Evolutionary conservation across 2,113 vertebrate genomes (phyloP), one percentile per base, ranked within the genome.

Genomic region (Daboia siamensis): DNA sequence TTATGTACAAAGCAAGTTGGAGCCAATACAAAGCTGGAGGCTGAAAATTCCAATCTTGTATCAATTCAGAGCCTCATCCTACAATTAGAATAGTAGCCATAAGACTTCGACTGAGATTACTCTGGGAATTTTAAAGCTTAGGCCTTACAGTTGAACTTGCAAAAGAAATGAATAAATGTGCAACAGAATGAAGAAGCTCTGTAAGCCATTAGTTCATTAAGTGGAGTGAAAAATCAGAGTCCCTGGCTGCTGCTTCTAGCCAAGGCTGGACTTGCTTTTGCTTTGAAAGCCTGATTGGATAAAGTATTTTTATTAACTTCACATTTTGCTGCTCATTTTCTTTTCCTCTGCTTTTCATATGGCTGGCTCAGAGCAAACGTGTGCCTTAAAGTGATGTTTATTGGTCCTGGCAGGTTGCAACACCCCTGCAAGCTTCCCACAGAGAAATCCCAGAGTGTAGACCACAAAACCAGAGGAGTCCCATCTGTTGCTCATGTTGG

Each of bases 261-360:
- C 85, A 23, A 94, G 94, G 91, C 61, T 96, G 89, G 3, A 46
- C 93, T 96, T 94, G 93, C 95, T 97, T 96, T 96, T 92, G 91
- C 91, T 86, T 92, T 92, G 92, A 84, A 96, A 96, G 95, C 94
- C 95, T 97, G 97, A 97, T 96, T 97, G 97, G 96, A 97, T 97
- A 93, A 96, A 96, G 91, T 95, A 94, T 95, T 97, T 92, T 97
- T 98, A 98, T 98, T 97, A 97, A 98, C 94, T 97, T 97, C 97
- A 97, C 95, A 96, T 98, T 98, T 97, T 95, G 46, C 95, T 95
- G 97, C 96, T 97, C 95, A 97, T 97, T 97, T 97, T 96, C 95
- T 90, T 95, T 80, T 94, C 95, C 94, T 94, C 96, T 96, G 94
- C 96, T 96, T 97, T 97, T 97, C 95, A 96, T 95, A 96, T 94